Evolutionary conservation across 1,140 invertebrate genomes (phyloP).

Genomic region (Trichonephila clavipes): DNA sequence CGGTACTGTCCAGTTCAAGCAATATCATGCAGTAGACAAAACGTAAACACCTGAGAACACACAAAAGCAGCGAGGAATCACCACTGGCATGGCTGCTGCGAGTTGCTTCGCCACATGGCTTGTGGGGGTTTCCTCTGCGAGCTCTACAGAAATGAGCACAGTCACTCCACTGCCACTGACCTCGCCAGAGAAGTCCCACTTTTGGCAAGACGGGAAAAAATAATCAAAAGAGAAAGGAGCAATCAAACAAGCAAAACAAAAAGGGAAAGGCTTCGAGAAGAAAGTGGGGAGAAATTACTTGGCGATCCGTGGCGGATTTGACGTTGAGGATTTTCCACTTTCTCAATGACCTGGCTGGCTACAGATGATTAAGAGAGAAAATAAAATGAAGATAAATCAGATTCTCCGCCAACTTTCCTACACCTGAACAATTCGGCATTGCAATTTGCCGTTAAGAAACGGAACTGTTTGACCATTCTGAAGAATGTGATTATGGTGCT

Average conservation of each 20-base stretch:
- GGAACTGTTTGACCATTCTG: neutral
- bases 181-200: slow-evolving; percentile 63
- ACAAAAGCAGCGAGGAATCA: neutral
- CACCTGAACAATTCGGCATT: neutral
- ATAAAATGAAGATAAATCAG: slow-evolving; percentile 26
- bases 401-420: neutral
- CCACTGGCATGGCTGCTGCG: slow-evolving; percentile 1
- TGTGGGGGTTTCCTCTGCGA: slow-evolving; percentile 54
- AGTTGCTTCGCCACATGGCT: slow-evolving; percentile 43
- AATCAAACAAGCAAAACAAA: neutral
- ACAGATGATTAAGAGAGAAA: neutral
- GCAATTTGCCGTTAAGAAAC: neutral
- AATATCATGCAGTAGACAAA: neutral
- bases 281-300: slow-evolving; percentile 27
- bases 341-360: slow-evolving; percentile 41
- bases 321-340: slow-evolving; percentile 45
- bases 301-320: slow-evolving; percentile 13
- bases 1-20: slow-evolving; percentile 9
- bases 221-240: slow-evolving; percentile 40
- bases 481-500: neutral
- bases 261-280: neutral
- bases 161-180: slow-evolving; percentile 63
- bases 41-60: slow-evolving; percentile 19
- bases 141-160: slow-evolving; percentile 54
- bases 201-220: slow-evolving; percentile 21